These are phyloP conservation scores for Habrosyne pyritoides DNA, from an alignment of 2,888 invertebrate species.

Conservation along the genomic window DNA sequence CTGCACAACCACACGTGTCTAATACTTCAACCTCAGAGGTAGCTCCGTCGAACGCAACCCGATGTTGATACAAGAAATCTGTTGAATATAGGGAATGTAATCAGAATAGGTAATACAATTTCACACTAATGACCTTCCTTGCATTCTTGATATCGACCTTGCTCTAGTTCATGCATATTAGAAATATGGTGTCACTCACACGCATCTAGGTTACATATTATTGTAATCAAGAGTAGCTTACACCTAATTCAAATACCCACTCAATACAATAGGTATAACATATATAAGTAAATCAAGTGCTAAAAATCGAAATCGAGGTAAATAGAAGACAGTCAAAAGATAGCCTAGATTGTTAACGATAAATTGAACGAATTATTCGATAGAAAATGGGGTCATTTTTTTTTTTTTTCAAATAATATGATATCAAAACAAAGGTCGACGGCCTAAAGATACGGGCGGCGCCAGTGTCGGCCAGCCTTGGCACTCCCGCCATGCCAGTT, in stretches of 20 bases:
- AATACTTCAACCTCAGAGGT: constrained; percentile 90
- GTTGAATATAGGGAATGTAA: constrained; percentile 31
- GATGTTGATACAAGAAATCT: constrained; percentile 91
- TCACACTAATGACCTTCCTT: constrained; percentile 18
- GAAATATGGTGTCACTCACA: constrained; percentile 55
- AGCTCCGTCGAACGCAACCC: constrained; percentile 89
- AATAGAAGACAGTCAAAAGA: constrained; percentile 1
- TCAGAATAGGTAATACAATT: constrained; percentile 7
- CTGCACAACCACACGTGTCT: constrained; percentile 91
- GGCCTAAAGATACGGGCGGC: constrained; percentile 61
- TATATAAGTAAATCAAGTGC: neutral
- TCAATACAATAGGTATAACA: too few species aligned
- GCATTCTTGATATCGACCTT: constrained; percentile 35
- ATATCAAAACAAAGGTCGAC: constrained; percentile 57
- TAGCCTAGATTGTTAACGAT: constrained; percentile 3
- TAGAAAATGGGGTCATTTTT: constrained; percentile 9
- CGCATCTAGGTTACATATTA: constrained; percentile 57
- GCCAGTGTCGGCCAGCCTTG: constrained; percentile 67
- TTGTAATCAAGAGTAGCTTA: constrained; percentile 26
- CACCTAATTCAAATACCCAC: too few species aligned
- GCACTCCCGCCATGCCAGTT: constrained; percentile 56
- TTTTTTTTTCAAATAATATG: constrained; percentile 9
- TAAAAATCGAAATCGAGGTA: constrained; percentile 5
- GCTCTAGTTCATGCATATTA: constrained; percentile 40
- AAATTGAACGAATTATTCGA: neutral